Evolutionary conservation across 2,113 vertebrate genomes (phyloP).

Genomic region (Cariama cristata): DNA sequence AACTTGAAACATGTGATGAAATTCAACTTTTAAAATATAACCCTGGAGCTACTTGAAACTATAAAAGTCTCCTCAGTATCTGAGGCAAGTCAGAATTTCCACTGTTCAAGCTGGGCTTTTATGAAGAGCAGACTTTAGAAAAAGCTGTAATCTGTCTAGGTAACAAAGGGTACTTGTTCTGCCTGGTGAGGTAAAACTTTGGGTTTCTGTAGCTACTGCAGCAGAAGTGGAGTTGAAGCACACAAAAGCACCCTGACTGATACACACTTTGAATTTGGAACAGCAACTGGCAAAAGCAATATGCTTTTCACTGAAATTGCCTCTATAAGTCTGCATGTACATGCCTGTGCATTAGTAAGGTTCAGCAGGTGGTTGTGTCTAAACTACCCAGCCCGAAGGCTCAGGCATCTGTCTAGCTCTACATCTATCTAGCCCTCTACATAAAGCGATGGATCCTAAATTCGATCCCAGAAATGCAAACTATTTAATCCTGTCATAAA

Average conservation of each 20-base stretch:
- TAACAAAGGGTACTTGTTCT: conserved; percentile 77
- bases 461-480: not conserved
- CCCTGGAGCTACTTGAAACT: conserved; percentile 78
- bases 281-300: conserved; percentile 36
- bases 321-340: not conserved
- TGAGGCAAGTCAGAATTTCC: conserved; percentile 79
- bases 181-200: conserved; percentile 64
- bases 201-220: conserved; percentile 61
- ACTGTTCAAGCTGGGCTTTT: conserved; percentile 75
- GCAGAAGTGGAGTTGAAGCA: conserved; percentile 60
- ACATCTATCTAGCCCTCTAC: not conserved
- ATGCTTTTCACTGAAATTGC: not conserved
- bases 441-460: not conserved
- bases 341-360: not conserved
- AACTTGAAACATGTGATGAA: conserved; percentile 77
- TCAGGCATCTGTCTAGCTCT: not conserved
- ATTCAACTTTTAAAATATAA: conserved; percentile 78
- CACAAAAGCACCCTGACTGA: conserved; percentile 57
- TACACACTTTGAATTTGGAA: conserved; percentile 52
- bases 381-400: not conserved
- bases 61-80: conserved; percentile 76
- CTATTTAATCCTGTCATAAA: not conserved
- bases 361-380: not conserved
- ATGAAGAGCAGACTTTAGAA: conserved; percentile 76
- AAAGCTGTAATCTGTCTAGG: conserved; percentile 72